Base-by-base conservation (phyloP, 2,888 invertebrate species). In the Hemicrepidius hirtus region DNA sequence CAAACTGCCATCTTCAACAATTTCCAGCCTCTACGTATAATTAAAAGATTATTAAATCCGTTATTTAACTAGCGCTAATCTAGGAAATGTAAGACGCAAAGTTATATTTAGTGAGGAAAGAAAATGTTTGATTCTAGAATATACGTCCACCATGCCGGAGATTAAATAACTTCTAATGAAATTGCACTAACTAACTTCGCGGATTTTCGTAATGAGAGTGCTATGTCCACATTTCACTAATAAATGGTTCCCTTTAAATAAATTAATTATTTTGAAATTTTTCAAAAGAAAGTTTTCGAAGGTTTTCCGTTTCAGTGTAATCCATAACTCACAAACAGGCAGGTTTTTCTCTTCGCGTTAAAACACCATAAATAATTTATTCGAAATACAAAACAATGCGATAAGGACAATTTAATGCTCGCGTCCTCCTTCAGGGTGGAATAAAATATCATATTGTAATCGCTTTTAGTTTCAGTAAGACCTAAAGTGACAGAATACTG, bases 11-110 rank as follows among this genome's bases (percentile, higher is more conserved):
- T 32, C 32, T 32, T 49, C 49, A 49, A 49, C 12, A 49, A 49
- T 10, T 49, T 49, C n/a, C 49, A 24, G 12, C 12, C 20, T 49
- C 21, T 9, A 49, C 53, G 24, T 13, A n/a, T n/a, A 53, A 53
- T 53, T 53, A 13, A 13, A 28, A 53, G 53, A 53, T 53, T 32
- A 53, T 53, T 53, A 53, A 18, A 21, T 5, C 12, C 28, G 53
- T 32, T 53, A 53, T 53, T 53, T 32, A 53, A 28, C 53, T 53
- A 46, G 46, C 18, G 3, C 13, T 53, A 53, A 53, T 53, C 53
- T 53, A 53, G 53, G 53, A 53, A 53, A 53, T 53, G 53, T 53
- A 32, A 49, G 49, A n/a, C n/a, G n/a, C 49, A 21, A 53, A 53
- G 28, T 53, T 53, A 53, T 53, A 44, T 32, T 44, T 16, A 28